Conservation (phyloP, 2,113 vertebrate species). For the Myotis brandtii region DNA sequence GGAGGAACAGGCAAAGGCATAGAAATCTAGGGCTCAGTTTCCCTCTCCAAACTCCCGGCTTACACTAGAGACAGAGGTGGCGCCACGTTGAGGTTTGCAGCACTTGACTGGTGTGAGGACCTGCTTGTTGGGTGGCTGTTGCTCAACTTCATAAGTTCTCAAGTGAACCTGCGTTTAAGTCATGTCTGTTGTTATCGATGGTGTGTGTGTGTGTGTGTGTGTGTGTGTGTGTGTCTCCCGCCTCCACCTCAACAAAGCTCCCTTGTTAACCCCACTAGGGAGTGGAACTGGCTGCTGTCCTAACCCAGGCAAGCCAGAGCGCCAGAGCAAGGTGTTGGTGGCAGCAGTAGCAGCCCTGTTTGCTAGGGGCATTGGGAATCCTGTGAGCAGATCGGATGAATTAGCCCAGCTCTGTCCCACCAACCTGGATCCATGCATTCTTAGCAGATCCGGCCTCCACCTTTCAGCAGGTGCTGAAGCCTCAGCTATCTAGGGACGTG, state of each 20-base stretch:
- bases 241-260: constrained; percentile 16
- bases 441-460: neutral
- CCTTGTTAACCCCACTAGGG: constrained; percentile 51
- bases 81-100: neutral
- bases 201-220: neutral
- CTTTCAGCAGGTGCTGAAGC: neutral
- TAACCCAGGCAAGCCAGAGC: neutral
- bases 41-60: neutral
- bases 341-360: neutral
- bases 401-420: neutral
- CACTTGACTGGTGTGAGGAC: neutral
- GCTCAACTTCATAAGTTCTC: constrained; percentile 50
- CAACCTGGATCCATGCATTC: neutral
- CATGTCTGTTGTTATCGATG: neutral
- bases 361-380: constrained; percentile 32
- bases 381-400: neutral
- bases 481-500: neutral
- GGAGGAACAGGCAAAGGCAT: neutral
- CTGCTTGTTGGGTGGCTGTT: constrained; percentile 51
- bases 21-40: neutral
- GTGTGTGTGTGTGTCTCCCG: neutral
- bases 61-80: neutral
- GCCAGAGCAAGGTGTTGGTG: constrained; percentile 4
- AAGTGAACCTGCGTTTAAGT: constrained; percentile 19
- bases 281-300: constrained; percentile 4